These are phyloP conservation scores for Griposia aprilina DNA, from an alignment of 2,888 invertebrate species.

Conservation along the genomic window DNA sequence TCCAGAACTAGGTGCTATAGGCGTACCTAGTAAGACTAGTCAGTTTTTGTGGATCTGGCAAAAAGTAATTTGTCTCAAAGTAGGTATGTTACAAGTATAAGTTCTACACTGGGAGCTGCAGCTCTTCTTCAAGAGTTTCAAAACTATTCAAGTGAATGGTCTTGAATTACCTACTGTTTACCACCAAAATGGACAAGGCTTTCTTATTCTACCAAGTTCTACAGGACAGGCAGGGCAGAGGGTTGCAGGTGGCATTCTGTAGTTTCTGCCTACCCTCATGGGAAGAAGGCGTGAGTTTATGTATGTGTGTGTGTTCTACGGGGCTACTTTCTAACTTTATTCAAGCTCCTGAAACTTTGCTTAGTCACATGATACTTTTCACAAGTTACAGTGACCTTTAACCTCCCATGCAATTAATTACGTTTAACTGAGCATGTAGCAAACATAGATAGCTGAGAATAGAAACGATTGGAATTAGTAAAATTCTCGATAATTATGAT, in stretches of 20 bases:
- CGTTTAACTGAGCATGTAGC: conserved; percentile 1
- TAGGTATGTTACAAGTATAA: not conserved
- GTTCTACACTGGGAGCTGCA: not conserved
- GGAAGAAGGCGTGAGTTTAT: too few species aligned
- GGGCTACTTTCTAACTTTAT: not conserved
- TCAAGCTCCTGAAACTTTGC: not conserved
- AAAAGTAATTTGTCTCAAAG: not conserved
- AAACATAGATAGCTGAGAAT: conserved; percentile 18
- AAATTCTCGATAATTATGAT: conserved; percentile 34
- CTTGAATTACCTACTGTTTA: not conserved
- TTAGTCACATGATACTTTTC: conserved; percentile 1
- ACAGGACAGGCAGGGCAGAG: not conserved
- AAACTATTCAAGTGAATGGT: not conserved
- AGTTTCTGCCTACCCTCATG: too few species aligned
- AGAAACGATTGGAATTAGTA: conserved; percentile 16
- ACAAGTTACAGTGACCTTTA: conserved; percentile 48
- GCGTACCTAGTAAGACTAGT: too few species aligned
- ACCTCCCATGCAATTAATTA: conserved; percentile 29
- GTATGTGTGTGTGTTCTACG: not conserved
- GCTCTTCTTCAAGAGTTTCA: not conserved
- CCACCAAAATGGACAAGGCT: not conserved
- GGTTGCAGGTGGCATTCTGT: not conserved
- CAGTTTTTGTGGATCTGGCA: not conserved
- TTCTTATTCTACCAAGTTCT: not conserved
- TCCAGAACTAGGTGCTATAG: not conserved